Evolutionary conservation across 2,888 invertebrate genomes (phyloP).

Genomic region (Dascillus cervinus): DNA sequence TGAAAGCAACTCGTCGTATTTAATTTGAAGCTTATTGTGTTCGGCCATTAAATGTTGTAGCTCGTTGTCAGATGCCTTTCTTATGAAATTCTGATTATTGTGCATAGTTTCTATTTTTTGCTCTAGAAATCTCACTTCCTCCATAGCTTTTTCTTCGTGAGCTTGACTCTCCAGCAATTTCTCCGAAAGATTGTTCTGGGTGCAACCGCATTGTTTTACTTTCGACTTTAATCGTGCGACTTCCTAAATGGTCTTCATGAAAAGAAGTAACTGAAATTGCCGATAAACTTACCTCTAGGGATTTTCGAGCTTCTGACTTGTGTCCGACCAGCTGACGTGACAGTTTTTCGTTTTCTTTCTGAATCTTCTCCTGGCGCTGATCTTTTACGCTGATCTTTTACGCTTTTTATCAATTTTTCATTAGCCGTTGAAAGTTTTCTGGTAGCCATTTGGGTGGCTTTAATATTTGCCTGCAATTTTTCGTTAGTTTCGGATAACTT

Average conservation of each 20-base stretch:
- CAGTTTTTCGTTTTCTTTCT: too few species aligned
- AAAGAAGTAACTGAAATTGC: not conserved
- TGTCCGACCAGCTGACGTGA: too few species aligned
- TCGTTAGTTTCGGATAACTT: too few species aligned
- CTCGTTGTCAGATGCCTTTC: constrained; percentile 10
- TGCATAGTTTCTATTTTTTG: constrained; percentile 13
- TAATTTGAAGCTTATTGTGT: constrained; percentile 10
- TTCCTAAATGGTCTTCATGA: constrained; percentile 5
- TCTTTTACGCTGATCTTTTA: too few species aligned
- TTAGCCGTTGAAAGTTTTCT: too few species aligned
- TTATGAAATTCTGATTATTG: constrained; percentile 2
- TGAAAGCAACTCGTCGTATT: constrained; percentile 11
- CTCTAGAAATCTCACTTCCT: constrained; percentile 13
- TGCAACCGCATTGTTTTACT: not conserved
- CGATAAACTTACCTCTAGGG: constrained; percentile 2
- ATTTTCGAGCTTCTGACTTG: too few species aligned
- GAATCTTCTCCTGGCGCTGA: too few species aligned
- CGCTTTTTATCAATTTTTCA: too few species aligned
- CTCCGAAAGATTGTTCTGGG: constrained; percentile 1
- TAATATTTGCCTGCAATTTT: too few species aligned
- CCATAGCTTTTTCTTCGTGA: constrained; percentile 7
- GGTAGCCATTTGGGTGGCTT: too few species aligned
- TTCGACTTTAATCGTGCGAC: constrained; percentile 3
- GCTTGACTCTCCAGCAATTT: constrained; percentile 8
- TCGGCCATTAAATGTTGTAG: constrained; percentile 9